These are phyloP conservation scores for Bryconaethiops microstoma DNA, from an alignment of 2,797 vertebrate genomes.

Conservation along the genomic window DNA sequence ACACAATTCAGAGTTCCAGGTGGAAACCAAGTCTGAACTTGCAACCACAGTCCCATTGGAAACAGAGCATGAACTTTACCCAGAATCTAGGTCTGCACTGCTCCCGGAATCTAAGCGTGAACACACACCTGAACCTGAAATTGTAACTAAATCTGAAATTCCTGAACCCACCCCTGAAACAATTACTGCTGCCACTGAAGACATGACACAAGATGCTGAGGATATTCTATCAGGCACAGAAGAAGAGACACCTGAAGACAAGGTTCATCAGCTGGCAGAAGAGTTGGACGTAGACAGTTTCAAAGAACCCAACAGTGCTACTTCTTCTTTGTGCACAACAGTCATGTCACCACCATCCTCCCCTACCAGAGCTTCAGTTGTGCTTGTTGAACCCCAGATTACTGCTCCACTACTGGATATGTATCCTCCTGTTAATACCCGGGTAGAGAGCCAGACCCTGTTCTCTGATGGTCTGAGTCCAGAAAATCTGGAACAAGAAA, in stretches of 20 bases:
- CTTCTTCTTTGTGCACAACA: constrained; percentile 73
- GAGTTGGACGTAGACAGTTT: constrained; percentile 63
- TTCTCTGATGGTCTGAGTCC: constrained; percentile 36
- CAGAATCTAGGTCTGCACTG: neutral
- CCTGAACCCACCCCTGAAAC: constrained; percentile 44
- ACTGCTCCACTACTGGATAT: constrained; percentile 61
- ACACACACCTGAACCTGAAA: neutral
- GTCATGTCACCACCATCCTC: constrained; percentile 80
- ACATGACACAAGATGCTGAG: constrained; percentile 32
- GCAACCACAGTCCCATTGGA: neutral
- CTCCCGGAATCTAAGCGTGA: neutral
- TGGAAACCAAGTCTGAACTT: neutral
- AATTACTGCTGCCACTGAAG: constrained; percentile 26
- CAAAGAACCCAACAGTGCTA: constrained; percentile 56
- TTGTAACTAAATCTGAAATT: constrained; percentile 1
- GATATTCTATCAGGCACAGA: constrained; percentile 6
- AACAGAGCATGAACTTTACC: neutral
- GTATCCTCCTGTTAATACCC: constrained; percentile 60
- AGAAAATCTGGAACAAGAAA: constrained; percentile 52
- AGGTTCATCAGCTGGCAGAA: constrained; percentile 52
- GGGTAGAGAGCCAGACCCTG: constrained; percentile 53
- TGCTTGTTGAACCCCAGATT: constrained; percentile 60
- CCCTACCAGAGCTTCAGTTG: constrained; percentile 63
- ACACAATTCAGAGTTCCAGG: neutral
- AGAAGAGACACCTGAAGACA: constrained; percentile 51